phyloP scores from a whole-genome alignment of 92 coral and sea anemone genomes.

The Meandrina meandrites region DNA sequence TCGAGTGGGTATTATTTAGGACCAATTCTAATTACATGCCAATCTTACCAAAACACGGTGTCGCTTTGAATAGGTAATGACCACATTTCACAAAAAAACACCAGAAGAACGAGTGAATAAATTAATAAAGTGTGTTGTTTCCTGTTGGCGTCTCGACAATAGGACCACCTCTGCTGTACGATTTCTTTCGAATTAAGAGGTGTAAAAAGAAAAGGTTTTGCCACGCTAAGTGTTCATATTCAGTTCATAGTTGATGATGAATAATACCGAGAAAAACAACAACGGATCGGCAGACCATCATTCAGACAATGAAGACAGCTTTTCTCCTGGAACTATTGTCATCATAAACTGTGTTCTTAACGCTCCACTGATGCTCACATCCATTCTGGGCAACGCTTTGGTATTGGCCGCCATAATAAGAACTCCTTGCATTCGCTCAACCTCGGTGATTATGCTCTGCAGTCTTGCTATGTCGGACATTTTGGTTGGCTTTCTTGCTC shows the following conservation, averaged over 20 bases:
- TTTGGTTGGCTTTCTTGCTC: not conserved
- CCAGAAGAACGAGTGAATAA: too few species aligned
- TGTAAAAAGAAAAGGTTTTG: too few species aligned
- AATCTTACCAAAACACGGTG: too few species aligned
- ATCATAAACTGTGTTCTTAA: constrained; percentile 7
- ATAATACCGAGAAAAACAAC: not conserved
- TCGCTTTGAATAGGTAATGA: too few species aligned
- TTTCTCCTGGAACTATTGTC: not conserved
- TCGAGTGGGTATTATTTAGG: too few species aligned
- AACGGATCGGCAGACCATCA: not conserved
- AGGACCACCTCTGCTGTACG: too few species aligned
- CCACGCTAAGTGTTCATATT: not conserved
- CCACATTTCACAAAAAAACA: too few species aligned
- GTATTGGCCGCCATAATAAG: not conserved
- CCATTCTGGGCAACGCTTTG: constrained; percentile 17
- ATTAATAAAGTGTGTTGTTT: too few species aligned
- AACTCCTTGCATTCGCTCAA: constrained; percentile 16
- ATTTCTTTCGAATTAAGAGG: too few species aligned
- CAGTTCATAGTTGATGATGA: not conserved
- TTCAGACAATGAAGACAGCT: not conserved
- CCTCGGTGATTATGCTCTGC: not conserved
- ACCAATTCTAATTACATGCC: too few species aligned
- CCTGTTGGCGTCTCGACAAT: too few species aligned
- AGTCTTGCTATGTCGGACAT: constrained; percentile 14
- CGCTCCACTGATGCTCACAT: constrained; percentile 13